Evolutionary conservation across 2,113 vertebrate genomes (phyloP), one percentile per base, ranked within the genome.

Genomic region (Oncorhynchus masou): DNA sequence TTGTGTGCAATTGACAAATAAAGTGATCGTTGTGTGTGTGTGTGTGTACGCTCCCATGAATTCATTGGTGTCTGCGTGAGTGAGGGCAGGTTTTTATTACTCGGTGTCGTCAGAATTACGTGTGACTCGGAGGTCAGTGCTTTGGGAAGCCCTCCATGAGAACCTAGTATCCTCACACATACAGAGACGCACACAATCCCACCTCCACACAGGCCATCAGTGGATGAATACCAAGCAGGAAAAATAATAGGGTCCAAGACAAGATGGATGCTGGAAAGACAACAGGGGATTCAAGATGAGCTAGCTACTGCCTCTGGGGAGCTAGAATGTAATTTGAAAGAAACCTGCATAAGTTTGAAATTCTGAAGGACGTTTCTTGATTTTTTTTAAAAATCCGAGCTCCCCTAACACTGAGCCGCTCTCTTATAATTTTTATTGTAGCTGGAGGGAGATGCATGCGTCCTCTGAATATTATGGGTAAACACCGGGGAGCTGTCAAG

Each of bases 1-100:
- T 45, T 45, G 39, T 45, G 39, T 45, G 39, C 39, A 45, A 3
- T 45, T 45, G 39, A 45, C 39, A 9, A 45, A 9, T 12, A 45
- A 45, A 45, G 39, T 45, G 39, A 45, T 45, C 2, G 1, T 20
- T 34, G 71, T 73, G 27, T 64, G 70, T 57, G 24, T 25, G 70
- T 59, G 48, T 72, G 34, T 12, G 49, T 5, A 34, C 34, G 6
- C 6, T 34, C 34, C 6, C 34, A 34, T 6, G 34, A 7, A 34
- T 34, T 6, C 34, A 34, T 34, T 34, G 34, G 6, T 34, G 34
- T 34, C 34, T 34, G 34, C 57, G 9, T 73, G 22, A 3, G 54
- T 19, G 71, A 60, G n/a, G 13, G 54, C 8, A 29, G 39, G 48
- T 75, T 74, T 75, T 45, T 68, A 75, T 68, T 67, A 75, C 45